phyloP scores from a whole-genome alignment of 2,113 vertebrate genomes.

The Gymnobelideus leadbeateri region DNA sequence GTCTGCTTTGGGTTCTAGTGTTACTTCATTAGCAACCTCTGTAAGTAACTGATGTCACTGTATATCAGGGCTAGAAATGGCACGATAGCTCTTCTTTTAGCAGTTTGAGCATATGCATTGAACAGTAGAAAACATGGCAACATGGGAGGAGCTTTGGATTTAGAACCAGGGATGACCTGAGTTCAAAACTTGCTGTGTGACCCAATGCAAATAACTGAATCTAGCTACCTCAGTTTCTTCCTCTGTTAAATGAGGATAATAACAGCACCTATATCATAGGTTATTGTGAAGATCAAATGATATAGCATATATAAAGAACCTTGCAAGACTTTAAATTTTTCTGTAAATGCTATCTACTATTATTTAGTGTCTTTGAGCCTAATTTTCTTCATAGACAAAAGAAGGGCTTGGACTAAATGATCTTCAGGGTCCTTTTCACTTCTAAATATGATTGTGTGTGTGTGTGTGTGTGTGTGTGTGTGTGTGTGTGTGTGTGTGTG shows the following conservation, averaged over 20 bases:
- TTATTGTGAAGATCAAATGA: not conserved
- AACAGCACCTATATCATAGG: not conserved
- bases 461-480: no score
- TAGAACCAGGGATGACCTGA: not conserved
- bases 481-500: no score
- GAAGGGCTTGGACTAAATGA: no score
- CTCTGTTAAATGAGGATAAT: not conserved
- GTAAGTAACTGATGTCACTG: constrained; percentile 36
- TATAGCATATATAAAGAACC: not conserved
- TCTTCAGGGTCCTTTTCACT: no score
- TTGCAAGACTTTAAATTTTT: no score
- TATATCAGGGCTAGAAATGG: not conserved
- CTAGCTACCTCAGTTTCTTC: not conserved
- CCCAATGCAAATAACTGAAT: not conserved
- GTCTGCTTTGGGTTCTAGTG: constrained; percentile 24
- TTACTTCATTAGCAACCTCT: constrained; percentile 5
- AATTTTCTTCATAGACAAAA: no score
- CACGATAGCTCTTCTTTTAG: constrained; percentile 10
- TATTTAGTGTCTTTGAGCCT: no score
- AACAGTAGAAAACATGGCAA: not conserved
- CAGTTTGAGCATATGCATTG: not conserved
- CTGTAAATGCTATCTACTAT: no score
- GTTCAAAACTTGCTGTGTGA: not conserved
- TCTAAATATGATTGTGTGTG: no score
- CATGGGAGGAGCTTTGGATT: not conserved